Evolutionary conservation across 2,888 invertebrate species (phyloP).

Genomic region (Troilus luridus): DNA sequence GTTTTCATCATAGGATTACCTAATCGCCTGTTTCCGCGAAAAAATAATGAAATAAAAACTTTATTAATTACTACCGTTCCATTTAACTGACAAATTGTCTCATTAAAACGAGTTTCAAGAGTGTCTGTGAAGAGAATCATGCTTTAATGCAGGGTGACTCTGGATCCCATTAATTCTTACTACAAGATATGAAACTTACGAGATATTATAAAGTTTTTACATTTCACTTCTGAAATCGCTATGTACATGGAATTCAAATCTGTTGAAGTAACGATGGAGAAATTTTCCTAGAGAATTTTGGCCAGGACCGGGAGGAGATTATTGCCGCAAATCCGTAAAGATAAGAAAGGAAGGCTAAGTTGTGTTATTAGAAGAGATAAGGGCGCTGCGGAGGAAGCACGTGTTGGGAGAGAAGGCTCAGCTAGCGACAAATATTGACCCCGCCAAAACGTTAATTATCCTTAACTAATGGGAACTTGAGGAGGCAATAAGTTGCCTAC

Average conservation of each 20-base stretch:
- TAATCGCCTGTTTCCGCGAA: too few species aligned
- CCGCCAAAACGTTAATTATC: conserved; percentile 35
- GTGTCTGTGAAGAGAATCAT: too few species aligned
- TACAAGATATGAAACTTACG: too few species aligned
- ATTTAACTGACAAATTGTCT: too few species aligned
- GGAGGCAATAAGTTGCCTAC: conserved; percentile 51
- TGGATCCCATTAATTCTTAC: too few species aligned
- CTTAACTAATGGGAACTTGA: conserved; percentile 50
- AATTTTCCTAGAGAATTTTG: neutral
- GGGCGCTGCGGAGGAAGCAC: neutral
- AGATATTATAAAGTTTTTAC: too few species aligned
- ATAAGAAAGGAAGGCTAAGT: conserved; percentile 13
- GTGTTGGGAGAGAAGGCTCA: neutral
- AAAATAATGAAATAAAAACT: too few species aligned
- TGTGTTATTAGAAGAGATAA: conserved; percentile 24
- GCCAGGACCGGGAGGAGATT: neutral
- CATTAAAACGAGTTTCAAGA: too few species aligned
- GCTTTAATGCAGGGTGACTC: too few species aligned
- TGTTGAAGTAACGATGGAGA: neutral
- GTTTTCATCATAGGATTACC: too few species aligned
- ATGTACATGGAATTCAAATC: neutral
- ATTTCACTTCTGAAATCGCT: too few species aligned
- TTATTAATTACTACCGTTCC: too few species aligned
- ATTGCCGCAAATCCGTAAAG: neutral
- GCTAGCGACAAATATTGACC: conserved; percentile 52